Percentiles rank a stretch among this genome's conserved stretches.
Evolutionary conservation across 64 coral and sea anemone species (phyloP).

Genomic region (Montipora efflorescens): DNA sequence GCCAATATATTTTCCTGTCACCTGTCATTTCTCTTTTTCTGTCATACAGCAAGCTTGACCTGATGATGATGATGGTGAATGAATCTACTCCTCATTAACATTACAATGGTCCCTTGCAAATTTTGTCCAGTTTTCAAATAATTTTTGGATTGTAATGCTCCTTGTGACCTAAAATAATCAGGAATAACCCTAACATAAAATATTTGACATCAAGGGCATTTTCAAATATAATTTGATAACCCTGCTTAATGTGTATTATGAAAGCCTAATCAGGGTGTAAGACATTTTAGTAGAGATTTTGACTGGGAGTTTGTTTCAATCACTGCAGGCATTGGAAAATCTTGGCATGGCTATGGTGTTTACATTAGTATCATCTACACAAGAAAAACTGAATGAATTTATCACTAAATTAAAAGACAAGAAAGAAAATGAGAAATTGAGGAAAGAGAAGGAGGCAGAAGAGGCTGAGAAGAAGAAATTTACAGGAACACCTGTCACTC

Average conservation of each 20-base stretch:
- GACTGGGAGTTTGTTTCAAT: neutral
- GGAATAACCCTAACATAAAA: too few relatives aligned
- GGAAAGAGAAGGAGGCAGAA: constrained; percentile 87
- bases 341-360: constrained; percentile 99
- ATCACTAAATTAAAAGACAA: constrained; percentile 67
- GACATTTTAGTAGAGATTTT: neutral
- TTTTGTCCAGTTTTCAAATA: too few relatives aligned
- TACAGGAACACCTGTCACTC: constrained; percentile 90
- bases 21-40: too few relatives aligned
- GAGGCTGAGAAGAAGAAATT: constrained; percentile 82
- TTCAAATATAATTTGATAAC: too few relatives aligned
- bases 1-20: too few relatives aligned
- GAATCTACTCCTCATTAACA: too few relatives aligned
- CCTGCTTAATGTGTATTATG: neutral
- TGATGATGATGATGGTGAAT: too few relatives aligned
- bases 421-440: constrained; percentile 82
- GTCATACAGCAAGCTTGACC: too few relatives aligned
- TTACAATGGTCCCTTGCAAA: too few relatives aligned
- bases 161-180: too few relatives aligned
- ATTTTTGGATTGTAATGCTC: too few relatives aligned
- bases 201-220: too few relatives aligned
- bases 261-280: neutral
- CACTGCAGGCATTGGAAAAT: constrained; percentile 87
- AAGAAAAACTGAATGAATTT: constrained; percentile 94
- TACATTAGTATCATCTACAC: constrained; percentile 92